Conservation (phyloP, 2,113 vertebrate species). For the Callochromis pleurospilus region DNA sequence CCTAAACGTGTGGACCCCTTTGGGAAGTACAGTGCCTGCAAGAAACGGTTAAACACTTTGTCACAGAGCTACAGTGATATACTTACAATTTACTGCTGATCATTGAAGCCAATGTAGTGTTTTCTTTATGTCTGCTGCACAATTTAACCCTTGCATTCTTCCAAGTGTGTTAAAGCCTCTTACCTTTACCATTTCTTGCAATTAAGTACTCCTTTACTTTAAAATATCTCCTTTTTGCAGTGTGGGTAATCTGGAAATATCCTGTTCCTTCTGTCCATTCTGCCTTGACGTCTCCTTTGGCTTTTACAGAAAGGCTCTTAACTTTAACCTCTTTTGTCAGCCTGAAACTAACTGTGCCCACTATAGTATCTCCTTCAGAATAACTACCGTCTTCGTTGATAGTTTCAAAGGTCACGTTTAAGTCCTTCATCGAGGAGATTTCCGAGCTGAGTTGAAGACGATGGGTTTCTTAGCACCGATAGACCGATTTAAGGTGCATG, state of each 20-base stretch:
- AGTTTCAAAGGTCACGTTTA: not conserved
- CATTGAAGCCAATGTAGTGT: not conserved
- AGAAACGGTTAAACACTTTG: not conserved
- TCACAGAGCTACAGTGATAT: not conserved
- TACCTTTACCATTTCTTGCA: not conserved
- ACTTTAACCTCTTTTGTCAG: conserved; percentile 31
- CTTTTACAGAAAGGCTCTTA: conserved; percentile 36
- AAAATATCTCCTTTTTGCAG: conserved; percentile 30
- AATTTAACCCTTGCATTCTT: not conserved
- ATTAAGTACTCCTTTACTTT: conserved; percentile 15
- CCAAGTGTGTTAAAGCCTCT: not conserved
- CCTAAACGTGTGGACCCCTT: conserved; percentile 46
- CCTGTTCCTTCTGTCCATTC: conserved; percentile 35
- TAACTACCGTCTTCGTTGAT: not conserved
- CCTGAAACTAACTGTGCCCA: not conserved
- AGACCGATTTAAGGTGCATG: not conserved
- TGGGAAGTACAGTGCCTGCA: conserved; percentile 30
- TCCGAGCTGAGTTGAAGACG: not conserved
- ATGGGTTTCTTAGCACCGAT: too few relatives aligned
- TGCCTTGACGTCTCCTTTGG: conserved; percentile 40
- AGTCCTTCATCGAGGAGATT: not conserved
- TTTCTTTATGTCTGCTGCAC: not conserved
- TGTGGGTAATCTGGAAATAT: not conserved
- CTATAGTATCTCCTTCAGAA: not conserved
- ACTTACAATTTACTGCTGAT: not conserved